phyloP scores from a whole-genome alignment of 2,113 vertebrate genomes.

The Struthidea cinerea region DNA sequence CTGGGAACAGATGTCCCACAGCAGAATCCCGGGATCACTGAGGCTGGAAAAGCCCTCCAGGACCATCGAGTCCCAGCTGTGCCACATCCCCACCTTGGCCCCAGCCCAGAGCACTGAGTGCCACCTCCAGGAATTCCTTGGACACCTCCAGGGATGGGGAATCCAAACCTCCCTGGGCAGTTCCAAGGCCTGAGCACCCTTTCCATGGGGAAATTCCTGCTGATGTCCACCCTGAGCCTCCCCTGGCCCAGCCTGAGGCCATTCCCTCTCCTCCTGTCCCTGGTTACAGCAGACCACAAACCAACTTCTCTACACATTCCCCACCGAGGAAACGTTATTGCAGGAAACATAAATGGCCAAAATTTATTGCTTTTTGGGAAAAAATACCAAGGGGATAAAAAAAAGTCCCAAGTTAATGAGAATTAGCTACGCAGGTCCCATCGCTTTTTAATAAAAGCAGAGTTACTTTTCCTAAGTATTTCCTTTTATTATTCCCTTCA shows the following conservation, averaged over 20 bases:
- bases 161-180: not conserved
- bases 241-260: not conserved
- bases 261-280: not conserved
- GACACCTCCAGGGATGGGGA: not conserved
- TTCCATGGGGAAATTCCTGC: not conserved
- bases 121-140: not conserved
- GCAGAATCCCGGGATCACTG: accelerated
- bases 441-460: not conserved
- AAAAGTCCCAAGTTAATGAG: not conserved
- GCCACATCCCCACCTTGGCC: accelerated
- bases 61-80: accelerated
- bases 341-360: not conserved
- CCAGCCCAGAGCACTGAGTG: not conserved
- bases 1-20: not conserved
- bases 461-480: not conserved
- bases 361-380: not conserved
- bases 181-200: not conserved
- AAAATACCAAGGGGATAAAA: accelerated
- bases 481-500: not conserved
- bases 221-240: accelerated
- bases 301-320: not conserved
- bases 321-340: accelerated
- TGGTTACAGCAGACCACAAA: not conserved
- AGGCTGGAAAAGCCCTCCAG: not conserved
- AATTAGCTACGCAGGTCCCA: accelerated